Evolutionary conservation across 1,140 invertebrate species (phyloP), one percentile per base, ranked within the genome.

Genomic region (Trichoplusia ni): DNA sequence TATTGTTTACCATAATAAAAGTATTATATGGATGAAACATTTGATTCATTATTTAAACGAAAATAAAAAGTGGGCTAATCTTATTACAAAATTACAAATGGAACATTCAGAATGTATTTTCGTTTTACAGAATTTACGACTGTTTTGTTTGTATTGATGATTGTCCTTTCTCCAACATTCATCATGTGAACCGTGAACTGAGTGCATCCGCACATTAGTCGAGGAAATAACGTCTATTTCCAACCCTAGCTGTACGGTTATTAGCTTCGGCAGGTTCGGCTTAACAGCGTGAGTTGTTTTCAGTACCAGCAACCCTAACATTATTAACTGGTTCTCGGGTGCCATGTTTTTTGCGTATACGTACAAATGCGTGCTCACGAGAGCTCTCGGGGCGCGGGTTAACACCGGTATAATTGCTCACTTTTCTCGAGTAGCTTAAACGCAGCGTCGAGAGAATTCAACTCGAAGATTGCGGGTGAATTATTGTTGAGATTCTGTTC

Each of bases 391-490:
- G 16, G 9, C 16, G 16, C 40, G 29, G 31, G 25, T 18, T 35
- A 33, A 46, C 29, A n/a, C 18, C 23, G 11, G 27, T 23, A 31
- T 61, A 61, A 61, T 51, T 61, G 59, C 44, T 49, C 46, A 61
- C 44, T 49, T 61, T 49, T 27, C 44, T 61, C 44, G 21, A 27
- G 16, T 6, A 49, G 59, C 23, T 40, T 40, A 40, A 40, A 18
- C 35, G 35, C 33, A 18, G n/a, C n/a, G 11, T 16, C 21, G 44
- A 27, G 11, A 61, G n/a, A 61, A 46, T 23, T 19, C 42, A 25
- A 40, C 29, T 5, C 29, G 56, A 35, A 31, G 51, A 46, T 35
- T 46, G 47, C 56, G 33, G 3, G 56, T 46, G 42, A 60, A 44
- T 33, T 58, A 44, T 44, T 37, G 11, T 21, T 13, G 21, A 8